Evolutionary conservation across 2,113 vertebrate genomes (phyloP).

Genomic region (Rhea pennata): DNA sequence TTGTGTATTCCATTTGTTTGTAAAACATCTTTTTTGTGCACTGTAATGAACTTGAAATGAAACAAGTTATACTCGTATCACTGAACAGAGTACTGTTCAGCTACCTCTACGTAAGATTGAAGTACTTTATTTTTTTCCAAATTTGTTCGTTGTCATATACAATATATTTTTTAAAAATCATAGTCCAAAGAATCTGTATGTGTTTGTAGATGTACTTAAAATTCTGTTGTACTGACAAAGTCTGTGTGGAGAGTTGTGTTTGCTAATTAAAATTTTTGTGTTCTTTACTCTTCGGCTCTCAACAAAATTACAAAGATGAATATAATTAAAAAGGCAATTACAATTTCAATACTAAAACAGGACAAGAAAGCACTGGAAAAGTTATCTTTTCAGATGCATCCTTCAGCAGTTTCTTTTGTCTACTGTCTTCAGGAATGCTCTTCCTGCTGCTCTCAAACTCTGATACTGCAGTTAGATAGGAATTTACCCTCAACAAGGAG

Average conservation of each 20-base stretch:
- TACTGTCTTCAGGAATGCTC: not conserved
- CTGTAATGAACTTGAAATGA: conserved; percentile 74
- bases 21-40: conserved; percentile 71
- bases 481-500: too few species aligned
- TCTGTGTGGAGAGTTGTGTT: conserved; percentile 67
- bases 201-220: conserved; percentile 71
- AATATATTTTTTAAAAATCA: conserved; percentile 56
- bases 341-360: not conserved
- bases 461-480: not conserved
- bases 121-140: conserved; percentile 53
- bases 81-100: conserved; percentile 70
- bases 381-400: not conserved
- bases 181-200: conserved; percentile 66
- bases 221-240: conserved; percentile 67
- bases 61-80: conserved; percentile 65
- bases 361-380: not conserved
- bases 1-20: conserved; percentile 67
- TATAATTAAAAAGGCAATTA: not conserved
- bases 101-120: conserved; percentile 78
- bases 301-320: not conserved
- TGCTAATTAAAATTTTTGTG: conserved; percentile 73
- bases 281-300: conserved; percentile 66
- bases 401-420: not conserved
- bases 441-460: not conserved
- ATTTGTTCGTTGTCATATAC: conserved; percentile 63